These are phyloP conservation scores for Saguinus imperator DNA, from an alignment of 2,113 vertebrate genomes.

Conservation along the genomic window DNA sequence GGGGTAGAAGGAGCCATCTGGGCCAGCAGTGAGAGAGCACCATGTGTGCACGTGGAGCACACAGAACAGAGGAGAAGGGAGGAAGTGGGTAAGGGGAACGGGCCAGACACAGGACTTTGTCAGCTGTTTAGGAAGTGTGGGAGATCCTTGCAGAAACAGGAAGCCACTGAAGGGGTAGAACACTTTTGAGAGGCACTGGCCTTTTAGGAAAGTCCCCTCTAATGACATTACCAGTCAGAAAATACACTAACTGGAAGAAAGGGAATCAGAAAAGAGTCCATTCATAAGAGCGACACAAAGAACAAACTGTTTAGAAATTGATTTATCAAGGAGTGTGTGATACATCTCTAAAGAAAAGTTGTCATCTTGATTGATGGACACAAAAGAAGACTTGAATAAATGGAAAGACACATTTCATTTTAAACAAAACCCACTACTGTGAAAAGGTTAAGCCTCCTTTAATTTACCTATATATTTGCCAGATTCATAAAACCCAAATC, in stretches of 20 bases:
- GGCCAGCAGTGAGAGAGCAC: neutral
- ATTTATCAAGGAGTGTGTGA: neutral
- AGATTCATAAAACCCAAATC: neutral
- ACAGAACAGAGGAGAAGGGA: neutral
- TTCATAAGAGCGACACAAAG: neutral
- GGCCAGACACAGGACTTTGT: neutral
- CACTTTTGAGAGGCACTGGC: neutral
- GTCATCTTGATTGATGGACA: neutral
- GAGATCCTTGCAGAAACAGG: neutral
- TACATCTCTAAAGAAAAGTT: neutral
- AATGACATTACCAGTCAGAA: neutral
- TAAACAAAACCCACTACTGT: neutral
- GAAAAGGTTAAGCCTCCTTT: neutral
- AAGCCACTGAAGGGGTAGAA: neutral
- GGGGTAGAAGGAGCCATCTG: neutral
- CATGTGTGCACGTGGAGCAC: neutral
- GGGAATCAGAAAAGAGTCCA: neutral
- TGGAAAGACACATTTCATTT: conserved; percentile 6
- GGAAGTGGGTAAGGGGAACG: accelerated
- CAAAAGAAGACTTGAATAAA: neutral
- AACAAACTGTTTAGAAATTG: neutral
- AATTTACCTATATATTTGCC: neutral
- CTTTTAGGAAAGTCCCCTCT: neutral
- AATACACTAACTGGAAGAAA: neutral
- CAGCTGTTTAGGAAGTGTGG: neutral